Evolutionary conservation across 2,113 vertebrate species (phyloP).

Genomic region (Psephotus haematonotus): DNA sequence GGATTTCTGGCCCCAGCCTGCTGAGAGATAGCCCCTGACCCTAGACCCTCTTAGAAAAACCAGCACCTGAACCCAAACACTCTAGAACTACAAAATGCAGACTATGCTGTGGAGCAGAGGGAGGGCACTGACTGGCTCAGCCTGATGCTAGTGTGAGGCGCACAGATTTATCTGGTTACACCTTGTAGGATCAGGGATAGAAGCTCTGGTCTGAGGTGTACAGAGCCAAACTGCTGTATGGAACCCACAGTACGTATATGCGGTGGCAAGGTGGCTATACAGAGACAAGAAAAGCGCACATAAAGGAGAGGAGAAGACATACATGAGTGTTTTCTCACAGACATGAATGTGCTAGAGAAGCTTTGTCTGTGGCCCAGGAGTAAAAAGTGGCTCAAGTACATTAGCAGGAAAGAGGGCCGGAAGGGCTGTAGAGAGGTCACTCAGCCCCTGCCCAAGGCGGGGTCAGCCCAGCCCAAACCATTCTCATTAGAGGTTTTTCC

Average conservation of each 20-base stretch:
- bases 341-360: background rate
- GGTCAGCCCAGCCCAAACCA: background rate
- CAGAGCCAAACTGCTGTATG: background rate
- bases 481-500: background rate
- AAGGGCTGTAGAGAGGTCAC: background rate
- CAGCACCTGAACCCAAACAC: background rate
- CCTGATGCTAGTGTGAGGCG: background rate
- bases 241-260: rapidly evolving
- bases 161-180: background rate
- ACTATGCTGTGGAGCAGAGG: background rate
- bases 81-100: background rate
- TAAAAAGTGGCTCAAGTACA: background rate
- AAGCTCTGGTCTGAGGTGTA: background rate
- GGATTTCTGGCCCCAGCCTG: background rate
- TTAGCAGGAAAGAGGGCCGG: background rate
- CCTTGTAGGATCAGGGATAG: background rate
- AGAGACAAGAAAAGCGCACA: rapidly evolving
- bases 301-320: background rate
- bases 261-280: background rate
- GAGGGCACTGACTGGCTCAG: background rate
- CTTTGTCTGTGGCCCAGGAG: background rate
- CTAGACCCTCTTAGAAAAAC: background rate
- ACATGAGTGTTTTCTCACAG: rapidly evolving
- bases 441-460: background rate
- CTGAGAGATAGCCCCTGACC: background rate